phyloP scores from a whole-genome alignment of 2,888 invertebrate species.

The Timandra comae region DNA sequence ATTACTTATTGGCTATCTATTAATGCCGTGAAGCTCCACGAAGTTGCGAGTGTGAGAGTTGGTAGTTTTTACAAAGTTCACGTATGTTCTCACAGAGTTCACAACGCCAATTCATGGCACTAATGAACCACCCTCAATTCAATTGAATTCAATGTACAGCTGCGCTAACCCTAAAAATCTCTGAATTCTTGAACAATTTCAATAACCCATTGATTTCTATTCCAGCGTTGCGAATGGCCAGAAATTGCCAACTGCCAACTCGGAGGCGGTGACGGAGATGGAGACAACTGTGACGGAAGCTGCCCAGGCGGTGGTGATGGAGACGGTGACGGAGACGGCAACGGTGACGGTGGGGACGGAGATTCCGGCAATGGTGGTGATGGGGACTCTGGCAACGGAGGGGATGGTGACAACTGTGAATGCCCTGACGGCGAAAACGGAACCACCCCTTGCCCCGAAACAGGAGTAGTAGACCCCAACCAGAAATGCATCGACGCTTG shows the following conservation, averaged over 20 bases:
- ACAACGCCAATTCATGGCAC: no score
- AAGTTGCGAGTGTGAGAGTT: no score
- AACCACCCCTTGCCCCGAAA: neutral
- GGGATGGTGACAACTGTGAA: neutral
- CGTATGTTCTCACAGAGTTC: no score
- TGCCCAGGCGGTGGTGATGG: constrained; percentile 8
- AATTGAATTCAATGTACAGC: neutral
- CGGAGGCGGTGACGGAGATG: neutral
- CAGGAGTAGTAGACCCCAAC: neutral
- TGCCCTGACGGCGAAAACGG: constrained; percentile 3
- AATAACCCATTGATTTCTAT: neutral
- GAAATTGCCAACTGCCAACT: constrained; percentile 15
- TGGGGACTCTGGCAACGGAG: neutral
- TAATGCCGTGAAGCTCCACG: no score
- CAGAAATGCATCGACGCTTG: constrained; percentile 38
- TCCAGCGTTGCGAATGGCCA: constrained; percentile 27
- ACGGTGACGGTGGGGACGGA: constrained; percentile 2
- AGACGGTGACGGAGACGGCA: constrained; percentile 7
- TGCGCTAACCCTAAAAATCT: neutral
- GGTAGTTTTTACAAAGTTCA: no score
- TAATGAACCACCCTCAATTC: no score
- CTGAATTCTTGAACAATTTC: constrained; percentile 4
- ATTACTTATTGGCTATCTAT: no score
- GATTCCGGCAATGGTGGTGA: neutral
- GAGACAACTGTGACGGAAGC: constrained; percentile 6